A percentile compares a stretch with the other conserved stretches of the same genome.
phyloP scores from a whole-genome alignment of 2,113 vertebrate species.

The Prionailurus bengalensis region DNA sequence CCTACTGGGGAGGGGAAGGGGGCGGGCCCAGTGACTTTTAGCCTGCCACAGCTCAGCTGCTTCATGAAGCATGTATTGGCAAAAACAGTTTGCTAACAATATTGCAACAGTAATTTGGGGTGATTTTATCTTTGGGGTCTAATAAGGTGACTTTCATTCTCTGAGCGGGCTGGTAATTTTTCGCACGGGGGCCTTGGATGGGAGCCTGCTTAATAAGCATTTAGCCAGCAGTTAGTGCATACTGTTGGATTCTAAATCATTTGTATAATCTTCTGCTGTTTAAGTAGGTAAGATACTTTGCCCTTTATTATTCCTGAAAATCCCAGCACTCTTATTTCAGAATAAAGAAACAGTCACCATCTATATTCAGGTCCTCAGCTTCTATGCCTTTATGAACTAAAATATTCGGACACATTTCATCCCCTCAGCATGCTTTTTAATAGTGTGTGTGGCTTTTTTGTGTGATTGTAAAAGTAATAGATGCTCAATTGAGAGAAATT shows the following conservation, averaged over 20 bases:
- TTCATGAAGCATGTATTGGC: neutral
- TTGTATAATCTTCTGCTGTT: conserved; percentile 36
- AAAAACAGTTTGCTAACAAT: neutral
- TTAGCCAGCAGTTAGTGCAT: conserved; percentile 24
- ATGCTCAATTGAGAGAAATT: conserved; percentile 50
- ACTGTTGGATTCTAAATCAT: conserved; percentile 52
- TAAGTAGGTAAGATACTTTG: conserved; percentile 20
- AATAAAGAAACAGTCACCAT: conserved; percentile 74
- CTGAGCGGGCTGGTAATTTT: conserved; percentile 54
- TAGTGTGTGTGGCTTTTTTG: neutral
- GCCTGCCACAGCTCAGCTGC: neutral
- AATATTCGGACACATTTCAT: conserved; percentile 76
- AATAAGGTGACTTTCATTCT: conserved; percentile 48
- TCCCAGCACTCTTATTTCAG: conserved; percentile 62
- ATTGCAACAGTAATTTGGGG: neutral
- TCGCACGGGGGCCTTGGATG: neutral
- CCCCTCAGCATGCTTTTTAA: conserved; percentile 65
- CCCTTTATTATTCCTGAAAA: conserved; percentile 66
- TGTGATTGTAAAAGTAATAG: conserved; percentile 62
- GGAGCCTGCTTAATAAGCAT: conserved; percentile 34
- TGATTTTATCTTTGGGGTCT: conserved; percentile 39
- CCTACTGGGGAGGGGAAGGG: fast-evolving
- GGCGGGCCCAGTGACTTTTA: neutral
- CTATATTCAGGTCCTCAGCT: conserved; percentile 79
- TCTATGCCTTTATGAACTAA: conserved; percentile 79